Base-by-base conservation (phyloP, 1,140 invertebrate species). In the Tetramorium simillimum region DNA sequence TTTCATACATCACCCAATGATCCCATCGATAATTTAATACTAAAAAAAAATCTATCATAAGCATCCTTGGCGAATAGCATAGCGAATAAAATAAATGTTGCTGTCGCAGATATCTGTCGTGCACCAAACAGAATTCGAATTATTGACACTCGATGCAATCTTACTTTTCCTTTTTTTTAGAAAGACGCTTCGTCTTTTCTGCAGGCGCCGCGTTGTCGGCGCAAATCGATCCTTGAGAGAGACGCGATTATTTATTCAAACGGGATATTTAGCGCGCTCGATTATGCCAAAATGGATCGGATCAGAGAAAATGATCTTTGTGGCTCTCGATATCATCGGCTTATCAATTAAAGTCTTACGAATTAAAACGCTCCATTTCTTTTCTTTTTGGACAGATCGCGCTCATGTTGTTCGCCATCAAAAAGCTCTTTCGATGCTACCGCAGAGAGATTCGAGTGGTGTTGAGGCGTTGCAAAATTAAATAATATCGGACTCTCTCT, bases 231-330 rank as follows among this genome's bases (percentile, higher is more conserved):
- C 28, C 69, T 43, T 40, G 14, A 60, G 53, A 24, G 53, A 60
- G 53, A 18, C 28, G 53, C 40, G 80, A 84, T 84, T 73, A 75
- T 82, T 82, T 82, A 82, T 84, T 84, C 69, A 75, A 84, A 75
- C 53, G 53, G 69, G 46, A 84, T 84, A 84, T 84, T 85, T 78
- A 85, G 21, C 46, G 60, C 73, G 46, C 37, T 63, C 33, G 12
- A 33, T 85, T 80, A 85, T 21, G 33, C 16, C 18, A 65, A 53
- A 67, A 24, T 60, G 73, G 40, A 80, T 77, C 58, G 33, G 21
- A 51, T 67, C 49, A 3, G 10, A 40, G 40, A 75, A 58, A 82
- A 82, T 43, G 49, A 24, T 84, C 28, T 9, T 73, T 14, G 14
- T 14, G 49, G 24, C 40, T 60, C 53, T 60, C 53, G 18, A 84